These are phyloP conservation scores for Erythrocercus mccallii DNA, from an alignment of 2,113 vertebrate genomes.

Conservation along the genomic window DNA sequence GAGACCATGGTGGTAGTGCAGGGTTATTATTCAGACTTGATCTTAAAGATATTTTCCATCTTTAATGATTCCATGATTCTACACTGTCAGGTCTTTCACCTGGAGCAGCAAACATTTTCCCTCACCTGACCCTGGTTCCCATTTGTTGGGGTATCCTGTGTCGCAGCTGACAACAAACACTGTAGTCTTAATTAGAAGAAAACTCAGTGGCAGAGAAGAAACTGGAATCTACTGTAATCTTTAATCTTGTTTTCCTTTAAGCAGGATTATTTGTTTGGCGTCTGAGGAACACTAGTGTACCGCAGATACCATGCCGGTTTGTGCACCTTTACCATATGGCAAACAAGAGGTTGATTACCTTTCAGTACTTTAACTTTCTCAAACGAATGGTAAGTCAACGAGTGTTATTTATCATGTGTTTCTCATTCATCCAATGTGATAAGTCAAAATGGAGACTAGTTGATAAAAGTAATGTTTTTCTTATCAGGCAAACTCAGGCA, in stretches of 20 bases:
- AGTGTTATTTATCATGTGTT: neutral
- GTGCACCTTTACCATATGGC: conserved; percentile 68
- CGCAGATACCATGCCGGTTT: conserved; percentile 53
- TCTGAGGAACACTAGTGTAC: conserved; percentile 44
- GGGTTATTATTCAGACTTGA: neutral
- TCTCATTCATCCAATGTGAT: neutral
- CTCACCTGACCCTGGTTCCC: neutral
- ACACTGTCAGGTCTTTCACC: rapidly evolving
- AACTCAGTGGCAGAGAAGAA: neutral
- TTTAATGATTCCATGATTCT: neutral
- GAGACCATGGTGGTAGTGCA: neutral
- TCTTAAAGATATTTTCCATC: neutral
- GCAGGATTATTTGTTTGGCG: conserved; percentile 69
- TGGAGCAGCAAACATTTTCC: neutral
- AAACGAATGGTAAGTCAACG: conserved; percentile 83
- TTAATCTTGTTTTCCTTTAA: neutral
- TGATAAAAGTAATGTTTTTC: neutral
- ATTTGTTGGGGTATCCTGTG: neutral
- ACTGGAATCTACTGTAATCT: neutral
- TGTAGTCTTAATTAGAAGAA: neutral
- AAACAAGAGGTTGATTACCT: conserved; percentile 73
- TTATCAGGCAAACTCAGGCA: neutral
- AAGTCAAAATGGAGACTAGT: neutral
- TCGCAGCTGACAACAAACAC: neutral
- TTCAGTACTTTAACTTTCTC: conserved; percentile 85